A percentile compares a stretch with the other conserved stretches of the same genome.
Evolutionary conservation across 1,140 invertebrate genomes (phyloP).

Genomic region (honey bee (Apis mellifera)): Amel_HAv3.1 CM009931.2:1669501-1670000

Average conservation of each 20-base stretch:
- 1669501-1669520: constrained; percentile 69
- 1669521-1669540: constrained; percentile 82
- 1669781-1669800: too few relatives aligned
- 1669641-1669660: constrained; percentile 83
- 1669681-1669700: constrained; percentile 84
- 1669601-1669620: constrained; percentile 85
- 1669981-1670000: background rate
- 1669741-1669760: too few relatives aligned
- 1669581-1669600: constrained; percentile 85
- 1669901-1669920: constrained; percentile 79
- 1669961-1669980: background rate
- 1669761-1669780: too few relatives aligned
- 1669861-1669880: constrained; percentile 43
- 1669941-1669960: constrained; percentile 69
- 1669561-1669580: constrained; percentile 84
- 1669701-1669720: constrained; percentile 81
- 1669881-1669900: constrained; percentile 80
- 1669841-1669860: too few relatives aligned
- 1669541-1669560: constrained; percentile 84
- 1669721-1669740: too few relatives aligned
- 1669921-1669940: constrained; percentile 81
- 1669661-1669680: constrained; percentile 84
- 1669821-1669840: too few relatives aligned
- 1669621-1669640: constrained; percentile 83
- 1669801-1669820: too few relatives aligned